Evolutionary conservation across 2,888 invertebrate species (phyloP).

Genomic region (Pseudolycoriella hygida): DNA sequence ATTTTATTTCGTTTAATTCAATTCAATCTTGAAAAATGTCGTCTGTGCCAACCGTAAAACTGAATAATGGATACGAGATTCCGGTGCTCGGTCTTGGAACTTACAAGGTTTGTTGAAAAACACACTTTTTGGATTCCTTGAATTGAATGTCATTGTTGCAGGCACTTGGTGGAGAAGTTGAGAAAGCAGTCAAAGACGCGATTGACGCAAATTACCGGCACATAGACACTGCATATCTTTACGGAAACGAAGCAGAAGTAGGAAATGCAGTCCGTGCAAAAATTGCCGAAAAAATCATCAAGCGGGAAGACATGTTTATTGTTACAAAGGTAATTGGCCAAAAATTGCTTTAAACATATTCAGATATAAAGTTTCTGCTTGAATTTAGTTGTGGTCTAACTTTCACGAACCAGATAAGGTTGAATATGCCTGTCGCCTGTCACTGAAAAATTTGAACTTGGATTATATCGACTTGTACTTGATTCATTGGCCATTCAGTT

Average conservation of each 20-base stretch:
- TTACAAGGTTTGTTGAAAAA: conserved; percentile 48
- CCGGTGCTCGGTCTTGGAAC: conserved; percentile 52
- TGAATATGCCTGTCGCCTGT: conserved; percentile 43
- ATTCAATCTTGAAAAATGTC: too few relatives aligned
- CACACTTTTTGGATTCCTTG: background rate
- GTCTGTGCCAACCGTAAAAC: conserved; percentile 28
- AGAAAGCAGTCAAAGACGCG: conserved; percentile 47
- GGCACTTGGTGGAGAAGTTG: conserved; percentile 47
- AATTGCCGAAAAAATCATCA: conserved; percentile 42
- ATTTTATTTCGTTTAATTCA: too few relatives aligned
- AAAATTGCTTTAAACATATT: too few relatives aligned
- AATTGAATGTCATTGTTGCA: conserved; percentile 16
- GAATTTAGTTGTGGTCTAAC: conserved; percentile 56
- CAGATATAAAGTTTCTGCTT: background rate
- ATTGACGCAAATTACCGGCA: conserved; percentile 58
- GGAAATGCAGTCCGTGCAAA: conserved; percentile 44
- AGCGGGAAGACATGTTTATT: conserved; percentile 47
- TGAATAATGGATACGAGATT: conserved; percentile 37
- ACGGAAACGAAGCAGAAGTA: conserved; percentile 50
- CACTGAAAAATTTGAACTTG: conserved; percentile 51
- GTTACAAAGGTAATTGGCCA: conserved; percentile 31
- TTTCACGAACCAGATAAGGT: conserved; percentile 67
- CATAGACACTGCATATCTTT: conserved; percentile 43
- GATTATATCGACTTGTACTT: conserved; percentile 66
- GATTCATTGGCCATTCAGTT: conserved; percentile 66